These are phyloP conservation scores for Chrysochloris asiatica DNA, from an alignment of 2,113 vertebrate species.

Conservation along the genomic window DNA sequence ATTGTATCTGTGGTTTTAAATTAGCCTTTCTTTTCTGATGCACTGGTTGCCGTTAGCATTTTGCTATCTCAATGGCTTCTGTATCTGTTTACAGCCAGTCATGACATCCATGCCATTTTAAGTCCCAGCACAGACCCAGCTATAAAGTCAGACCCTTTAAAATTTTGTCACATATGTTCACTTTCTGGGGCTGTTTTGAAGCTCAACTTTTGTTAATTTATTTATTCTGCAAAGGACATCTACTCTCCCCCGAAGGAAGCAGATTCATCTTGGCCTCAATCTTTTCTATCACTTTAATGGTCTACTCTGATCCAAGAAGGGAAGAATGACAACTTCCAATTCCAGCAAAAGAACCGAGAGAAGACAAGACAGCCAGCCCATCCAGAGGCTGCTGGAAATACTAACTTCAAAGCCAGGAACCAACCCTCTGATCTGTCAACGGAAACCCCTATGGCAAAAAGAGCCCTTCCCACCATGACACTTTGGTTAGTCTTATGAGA, in stretches of 20 bases:
- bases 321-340: background rate
- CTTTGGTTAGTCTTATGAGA: slow-evolving; percentile 22
- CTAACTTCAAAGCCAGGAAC: background rate
- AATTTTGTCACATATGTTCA: slow-evolving; percentile 22
- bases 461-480: background rate
- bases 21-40: slow-evolving; percentile 31
- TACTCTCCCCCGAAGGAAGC: background rate
- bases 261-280: background rate
- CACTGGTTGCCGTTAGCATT: background rate
- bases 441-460: slow-evolving; percentile 13
- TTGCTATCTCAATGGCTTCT: slow-evolving; percentile 15
- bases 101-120: slow-evolving; percentile 1
- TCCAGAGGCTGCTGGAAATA: background rate
- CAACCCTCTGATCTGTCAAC: background rate
- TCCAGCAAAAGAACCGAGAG: background rate
- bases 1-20: slow-evolving; percentile 51
- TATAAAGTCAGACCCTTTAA: slow-evolving; percentile 21
- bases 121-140: background rate
- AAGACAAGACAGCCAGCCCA: background rate
- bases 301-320: background rate
- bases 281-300: background rate
- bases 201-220: background rate
- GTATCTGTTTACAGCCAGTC: background rate
- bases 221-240: background rate
- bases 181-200: background rate